Percentiles rank a stretch among this genome's conserved stretches.
Evolutionary conservation across 2,113 vertebrate genomes (phyloP).

Genomic region (Platanista minor): DNA sequence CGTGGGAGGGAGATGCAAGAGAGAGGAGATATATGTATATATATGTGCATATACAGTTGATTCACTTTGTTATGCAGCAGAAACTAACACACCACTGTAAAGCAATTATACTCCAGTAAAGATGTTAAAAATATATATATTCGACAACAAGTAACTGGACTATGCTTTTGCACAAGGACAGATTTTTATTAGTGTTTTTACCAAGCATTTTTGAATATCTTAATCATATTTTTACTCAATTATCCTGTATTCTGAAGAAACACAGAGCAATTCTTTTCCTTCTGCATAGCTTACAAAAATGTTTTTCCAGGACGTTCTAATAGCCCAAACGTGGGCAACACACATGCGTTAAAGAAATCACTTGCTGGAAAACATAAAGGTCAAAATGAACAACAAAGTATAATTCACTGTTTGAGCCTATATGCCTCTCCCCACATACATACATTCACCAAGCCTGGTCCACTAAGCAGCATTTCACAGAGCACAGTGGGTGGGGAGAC

Average conservation of each 20-base stretch:
- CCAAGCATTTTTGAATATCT: not conserved
- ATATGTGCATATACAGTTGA: too few relatives aligned
- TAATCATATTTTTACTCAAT: not conserved
- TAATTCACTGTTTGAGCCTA: not conserved
- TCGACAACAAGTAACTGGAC: not conserved
- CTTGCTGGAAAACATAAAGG: not conserved
- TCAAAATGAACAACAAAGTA: not conserved
- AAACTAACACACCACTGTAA: too few relatives aligned
- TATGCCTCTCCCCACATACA: not conserved
- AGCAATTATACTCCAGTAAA: too few relatives aligned
- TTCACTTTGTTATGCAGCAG: too few relatives aligned
- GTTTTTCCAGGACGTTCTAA: not conserved
- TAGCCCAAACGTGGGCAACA: not conserved
- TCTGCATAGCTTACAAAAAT: not conserved
- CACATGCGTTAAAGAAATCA: not conserved
- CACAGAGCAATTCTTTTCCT: not conserved
- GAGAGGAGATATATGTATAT: too few relatives aligned
- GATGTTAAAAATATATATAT: too few relatives aligned
- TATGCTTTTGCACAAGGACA: not conserved
- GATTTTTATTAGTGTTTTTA: not conserved
- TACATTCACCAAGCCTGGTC: not conserved
- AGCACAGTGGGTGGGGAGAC: accelerated
- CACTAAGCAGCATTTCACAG: not conserved
- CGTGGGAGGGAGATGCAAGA: too few relatives aligned
- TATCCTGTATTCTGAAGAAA: not conserved